Conservation (phyloP, 35 echinoderm and acorn worm genomes). For the Eucidaris tribuloides region DNA sequence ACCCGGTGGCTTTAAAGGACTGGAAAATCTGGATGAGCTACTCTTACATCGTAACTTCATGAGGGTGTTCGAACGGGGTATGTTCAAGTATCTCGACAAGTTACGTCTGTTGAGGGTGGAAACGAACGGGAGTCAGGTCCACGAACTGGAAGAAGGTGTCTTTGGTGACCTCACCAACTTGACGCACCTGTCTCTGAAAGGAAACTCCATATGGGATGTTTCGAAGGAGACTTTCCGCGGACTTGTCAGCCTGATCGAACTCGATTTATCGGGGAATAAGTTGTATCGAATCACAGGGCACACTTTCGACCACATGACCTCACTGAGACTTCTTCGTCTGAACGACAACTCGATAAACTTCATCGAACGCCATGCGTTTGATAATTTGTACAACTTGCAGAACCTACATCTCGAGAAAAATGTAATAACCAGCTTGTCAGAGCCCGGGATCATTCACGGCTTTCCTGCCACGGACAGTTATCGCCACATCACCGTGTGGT, state of each 20-base stretch:
- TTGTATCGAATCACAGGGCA: not conserved
- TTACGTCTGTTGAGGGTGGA: not conserved
- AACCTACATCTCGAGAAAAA: not conserved
- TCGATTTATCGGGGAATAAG: not conserved
- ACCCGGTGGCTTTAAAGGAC: not conserved
- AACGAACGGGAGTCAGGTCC: not conserved
- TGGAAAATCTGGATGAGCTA: not conserved
- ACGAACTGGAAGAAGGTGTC: not conserved
- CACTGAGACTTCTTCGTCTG: not conserved
- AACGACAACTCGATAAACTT: not conserved
- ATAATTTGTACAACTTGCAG: not conserved
- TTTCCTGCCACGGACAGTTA: not conserved
- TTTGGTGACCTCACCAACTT: not conserved
- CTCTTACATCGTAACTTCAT: not conserved
- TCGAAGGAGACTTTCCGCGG: not conserved
- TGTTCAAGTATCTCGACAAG: not conserved
- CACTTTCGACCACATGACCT: not conserved
- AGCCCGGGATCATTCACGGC: not conserved
- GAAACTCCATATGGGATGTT: not conserved
- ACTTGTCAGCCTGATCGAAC: not conserved
- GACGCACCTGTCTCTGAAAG: not conserved
- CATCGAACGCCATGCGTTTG: not conserved
- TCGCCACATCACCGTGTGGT: too few species aligned
- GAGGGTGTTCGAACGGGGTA: not conserved
- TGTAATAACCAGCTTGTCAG: not conserved